Base-by-base conservation (phyloP, 2,888 invertebrate genomes). In the Galerucella pusilla region DNA sequence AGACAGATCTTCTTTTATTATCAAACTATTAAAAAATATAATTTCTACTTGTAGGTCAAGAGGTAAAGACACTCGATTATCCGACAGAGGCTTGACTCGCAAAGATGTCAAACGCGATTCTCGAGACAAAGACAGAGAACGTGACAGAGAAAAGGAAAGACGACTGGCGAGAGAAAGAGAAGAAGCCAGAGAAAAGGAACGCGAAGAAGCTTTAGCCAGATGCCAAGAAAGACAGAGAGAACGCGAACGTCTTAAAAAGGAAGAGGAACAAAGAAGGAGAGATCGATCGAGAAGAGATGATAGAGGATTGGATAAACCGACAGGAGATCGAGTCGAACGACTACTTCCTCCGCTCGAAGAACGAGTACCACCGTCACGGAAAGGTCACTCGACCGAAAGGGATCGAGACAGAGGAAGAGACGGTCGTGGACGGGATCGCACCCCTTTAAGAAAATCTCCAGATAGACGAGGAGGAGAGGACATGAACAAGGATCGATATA, bases 41-140 rank as follows among this genome's bases (percentile, higher is more conserved):
- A n/a, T n/a, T n/a, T n/a, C n/a, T n/a, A 57, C 10, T 16, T 65
- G 10, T 54, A 77, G 85, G 86, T 77, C 85, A 87, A 76, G 87
- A 87, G 81, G 84, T 85, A 79, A 86, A 86, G 70, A 75, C 80
- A 84, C 35, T 2, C 71, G 73, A 61, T 25, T 72, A 2, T 65
- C 73, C 7, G 75, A 74, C 20, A 64, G 70, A 20, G 74, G 85
- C 6, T 14, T 16, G 12, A 42, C 35, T 1, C 63, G 70, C 16
- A 70, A 70, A 70, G 68, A 69, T 12, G n/a, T 54, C n/a, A 65
- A 68, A 52, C 75, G 72, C 14, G 75, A 75, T 54, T 73, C 73
- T 5, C 89, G 92, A 78, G 93, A 93, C 74, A 89, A 92, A 79
- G 93, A 93, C 74, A 89, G 93, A 67, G 92, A 92, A 20, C 88